Evolutionary conservation across 2,797 vertebrate genomes (phyloP), one percentile per base, ranked within the genome.

Genomic region (Vespertilio murinus): DNA sequence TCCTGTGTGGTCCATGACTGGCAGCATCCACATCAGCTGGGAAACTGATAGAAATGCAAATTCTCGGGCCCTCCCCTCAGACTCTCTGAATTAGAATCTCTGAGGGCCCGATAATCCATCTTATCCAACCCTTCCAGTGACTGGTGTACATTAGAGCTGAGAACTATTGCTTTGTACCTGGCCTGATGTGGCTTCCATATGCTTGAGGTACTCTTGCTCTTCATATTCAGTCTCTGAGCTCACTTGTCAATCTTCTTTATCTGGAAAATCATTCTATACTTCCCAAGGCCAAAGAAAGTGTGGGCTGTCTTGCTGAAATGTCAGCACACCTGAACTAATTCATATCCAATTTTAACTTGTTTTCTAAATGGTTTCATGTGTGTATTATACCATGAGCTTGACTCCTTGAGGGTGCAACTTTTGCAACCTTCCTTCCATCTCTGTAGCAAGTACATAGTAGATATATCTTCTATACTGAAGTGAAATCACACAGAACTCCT

Each of bases 291-390:
- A n/a, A 9, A 81, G 69, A 78, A 94, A 93, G 40, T 78, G 4
- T 91, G 40, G 61, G 45, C 64, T 70, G 33, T 91, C 61, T 91
- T 59, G 69, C 52, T 45, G 7, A 74, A 89, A 87, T 65, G n/a
- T 88, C 88, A 84, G 78, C 56, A 64, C 56, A 88, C 70, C 84
- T 83, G 74, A 93, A 35, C 59, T 93, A 78, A 90, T 92, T 93
- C 69, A 78, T 49, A 40, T 23, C 23, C 61, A 33, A 1, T 74
- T 88, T 94, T 93, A 87, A 87, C 13, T 84, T 84, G 33, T 52
- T 84, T 56, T 47, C 30, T 81, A 81, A 93, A 65, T 81, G 69
- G 23, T 78, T 87, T 92, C 30, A 13, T 49, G 56, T 86, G 75
- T 56, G n/a, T 67, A 70, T n/a, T 33, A 65, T 33, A 65, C n/a